Conservation (phyloP, 2,888 invertebrate genomes). For the Aporophyla nigra region DNA sequence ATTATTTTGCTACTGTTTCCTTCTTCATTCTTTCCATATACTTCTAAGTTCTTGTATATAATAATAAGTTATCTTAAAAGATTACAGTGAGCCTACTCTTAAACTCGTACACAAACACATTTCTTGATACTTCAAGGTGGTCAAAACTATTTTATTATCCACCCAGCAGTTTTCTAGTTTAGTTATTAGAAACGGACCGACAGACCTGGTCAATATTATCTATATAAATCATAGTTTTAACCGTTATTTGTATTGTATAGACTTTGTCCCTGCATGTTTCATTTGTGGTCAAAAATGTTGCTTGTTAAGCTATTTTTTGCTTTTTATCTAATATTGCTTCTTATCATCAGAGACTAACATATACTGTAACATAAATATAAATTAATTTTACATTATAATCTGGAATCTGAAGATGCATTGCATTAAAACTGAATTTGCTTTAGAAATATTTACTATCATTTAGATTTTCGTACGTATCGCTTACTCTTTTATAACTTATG, state of each 20-base stretch:
- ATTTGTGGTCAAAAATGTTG: constrained; percentile 38
- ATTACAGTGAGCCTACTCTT: neutral
- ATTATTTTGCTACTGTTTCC: neutral
- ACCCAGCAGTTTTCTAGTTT: constrained; percentile 17
- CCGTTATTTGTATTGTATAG: constrained; percentile 21
- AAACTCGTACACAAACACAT: constrained; percentile 42
- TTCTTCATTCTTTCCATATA: neutral
- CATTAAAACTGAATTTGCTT: constrained; percentile 61
- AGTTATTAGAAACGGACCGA: constrained; percentile 10
- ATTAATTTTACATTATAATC: constrained; percentile 32
- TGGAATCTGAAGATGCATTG: constrained; percentile 43
- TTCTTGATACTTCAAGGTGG: constrained; percentile 2
- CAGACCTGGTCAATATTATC: constrained; percentile 43
- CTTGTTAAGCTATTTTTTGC: constrained; percentile 49
- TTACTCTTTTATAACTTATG: constrained; percentile 55
- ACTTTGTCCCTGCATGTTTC: constrained; percentile 38
- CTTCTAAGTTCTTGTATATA: constrained; percentile 3
- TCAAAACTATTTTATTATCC: constrained; percentile 15
- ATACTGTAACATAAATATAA: constrained; percentile 24
- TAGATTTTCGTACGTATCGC: constrained; percentile 54
- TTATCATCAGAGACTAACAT: constrained; percentile 43
- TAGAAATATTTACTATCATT: constrained; percentile 49
- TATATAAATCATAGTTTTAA: constrained; percentile 31
- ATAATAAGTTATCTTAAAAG: constrained; percentile 29
- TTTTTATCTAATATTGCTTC: constrained; percentile 66